Conservation (phyloP, 1,140 invertebrate species). For the Nephila pilipes region DNA sequence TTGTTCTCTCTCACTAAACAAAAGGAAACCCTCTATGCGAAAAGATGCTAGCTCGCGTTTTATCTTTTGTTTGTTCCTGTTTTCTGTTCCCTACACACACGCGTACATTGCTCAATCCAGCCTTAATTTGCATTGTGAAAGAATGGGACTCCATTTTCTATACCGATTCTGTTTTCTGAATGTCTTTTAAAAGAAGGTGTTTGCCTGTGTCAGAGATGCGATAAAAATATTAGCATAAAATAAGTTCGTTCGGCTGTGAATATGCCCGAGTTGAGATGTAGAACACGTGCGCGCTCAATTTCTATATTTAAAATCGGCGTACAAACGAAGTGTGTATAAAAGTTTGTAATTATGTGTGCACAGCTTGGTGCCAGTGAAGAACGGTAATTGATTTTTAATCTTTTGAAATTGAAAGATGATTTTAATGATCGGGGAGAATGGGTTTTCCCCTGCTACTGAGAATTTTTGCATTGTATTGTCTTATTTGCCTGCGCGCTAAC, state of each 20-base stretch:
- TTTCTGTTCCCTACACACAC: neutral
- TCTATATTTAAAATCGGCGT: neutral
- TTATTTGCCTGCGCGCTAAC: neutral
- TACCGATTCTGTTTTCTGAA: conserved; percentile 28
- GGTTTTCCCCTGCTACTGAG: neutral
- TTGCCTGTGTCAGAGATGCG: neutral
- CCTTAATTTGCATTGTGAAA: conserved; percentile 40
- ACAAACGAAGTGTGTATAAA: neutral
- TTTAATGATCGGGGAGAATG: neutral
- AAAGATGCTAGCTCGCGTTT: neutral
- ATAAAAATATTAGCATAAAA: conserved; percentile 64
- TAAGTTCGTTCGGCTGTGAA: conserved; percentile 29
- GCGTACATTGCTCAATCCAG: neutral
- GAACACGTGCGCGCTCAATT: neutral
- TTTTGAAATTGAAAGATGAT: conserved; percentile 22
- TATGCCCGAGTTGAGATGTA: neutral
- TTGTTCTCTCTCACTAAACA: conserved; percentile 24
- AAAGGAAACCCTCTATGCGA: conserved; percentile 16
- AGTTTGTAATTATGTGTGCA: neutral
- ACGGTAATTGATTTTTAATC: conserved; percentile 21
- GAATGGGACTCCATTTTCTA: conserved; percentile 28
- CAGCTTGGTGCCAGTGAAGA: neutral
- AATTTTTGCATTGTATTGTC: neutral
- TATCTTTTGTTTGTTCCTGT: conserved; percentile 44
- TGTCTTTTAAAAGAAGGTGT: conserved; percentile 42